Base-by-base conservation (phyloP, 2,113 vertebrate species). In the Heptranchias perlo region DNA sequence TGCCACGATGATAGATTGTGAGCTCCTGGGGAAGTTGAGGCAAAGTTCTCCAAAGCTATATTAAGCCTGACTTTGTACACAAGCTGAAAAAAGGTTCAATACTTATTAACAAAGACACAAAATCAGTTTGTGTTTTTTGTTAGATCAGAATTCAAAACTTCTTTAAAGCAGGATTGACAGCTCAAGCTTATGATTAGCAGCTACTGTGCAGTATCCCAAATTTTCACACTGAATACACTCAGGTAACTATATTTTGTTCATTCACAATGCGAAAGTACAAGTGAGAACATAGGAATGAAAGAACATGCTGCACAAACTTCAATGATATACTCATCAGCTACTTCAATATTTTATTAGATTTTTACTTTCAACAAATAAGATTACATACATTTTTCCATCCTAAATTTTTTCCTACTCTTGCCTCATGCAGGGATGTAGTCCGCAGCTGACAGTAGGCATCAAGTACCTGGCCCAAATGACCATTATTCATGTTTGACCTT, bases 51-150 rank as follows among this genome's bases (percentile, higher is more conserved):
- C 97, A 99, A 97, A 96, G 99, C 97, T 96, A 98, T 98, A 96
- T 98, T 99, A 52, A 99, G 97, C 97, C 99, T 99, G 69, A 99
- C 99, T 97, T 99, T 99, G 96, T 99, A 98, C 23, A 99, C 99
- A 91, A 99, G 98, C 99, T 99, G 96, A 78, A 96, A 14, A 96
- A 96, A 96, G 96, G 21, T 44, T 0, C 58, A 7, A 96, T 64
- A 65, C 8, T 58, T 73, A 96, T 49, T 78, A 58, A 82, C n/a
- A 39, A 95, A 54, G n/a, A 52, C 28, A 69, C 0, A 78, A 61
- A 65, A 47, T 94, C 61, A 94, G n/a, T 65, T 35, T 3, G 18
- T 18, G n/a, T 82, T 3, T 47, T 94, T 67, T 67, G 39, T 64
- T 25, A 52, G 28, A 73, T 31, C 25, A 95, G 65, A 47, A 67